Conservation (phyloP, 2,888 invertebrate species). For the Acanthococcus lagerstroemiae region DNA sequence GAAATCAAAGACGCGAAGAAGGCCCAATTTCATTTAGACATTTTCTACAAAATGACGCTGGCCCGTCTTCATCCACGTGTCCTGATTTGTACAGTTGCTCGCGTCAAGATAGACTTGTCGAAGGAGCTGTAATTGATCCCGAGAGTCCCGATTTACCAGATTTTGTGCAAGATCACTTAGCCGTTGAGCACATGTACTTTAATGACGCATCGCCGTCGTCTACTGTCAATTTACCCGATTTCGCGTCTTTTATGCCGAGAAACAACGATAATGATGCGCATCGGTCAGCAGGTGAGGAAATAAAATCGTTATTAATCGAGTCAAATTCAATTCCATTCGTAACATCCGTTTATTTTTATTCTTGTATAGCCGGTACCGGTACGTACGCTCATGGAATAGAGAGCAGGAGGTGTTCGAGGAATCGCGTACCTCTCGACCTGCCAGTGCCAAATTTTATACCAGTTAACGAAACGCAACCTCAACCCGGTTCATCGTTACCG, state of each 20-base stretch:
- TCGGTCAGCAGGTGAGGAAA: not conserved
- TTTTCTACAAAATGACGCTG: conserved; percentile 47
- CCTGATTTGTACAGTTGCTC: conserved; percentile 19
- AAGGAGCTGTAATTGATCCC: conserved; percentile 12
- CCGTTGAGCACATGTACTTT: conserved; percentile 66
- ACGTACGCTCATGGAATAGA: too few species aligned
- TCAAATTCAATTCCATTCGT: not conserved
- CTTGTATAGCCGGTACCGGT: not conserved
- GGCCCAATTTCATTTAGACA: conserved; percentile 79
- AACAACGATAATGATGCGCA: not conserved
- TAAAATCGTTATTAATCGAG: not conserved
- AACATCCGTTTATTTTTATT: not conserved
- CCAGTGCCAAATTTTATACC: conserved; percentile 6
- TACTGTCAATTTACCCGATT: not conserved
- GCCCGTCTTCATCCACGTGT: not conserved
- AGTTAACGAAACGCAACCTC: not conserved
- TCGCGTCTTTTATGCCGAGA: not conserved
- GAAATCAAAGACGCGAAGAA: conserved; percentile 51
- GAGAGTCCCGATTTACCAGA: conserved; percentile 49
- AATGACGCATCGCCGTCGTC: conserved; percentile 39
- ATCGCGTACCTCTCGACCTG: conserved; percentile 15
- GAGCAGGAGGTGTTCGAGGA: not conserved
- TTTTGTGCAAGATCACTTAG: conserved; percentile 80
- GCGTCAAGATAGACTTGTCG: conserved; percentile 14
- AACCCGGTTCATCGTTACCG: conserved; percentile 2